A percentile compares a stretch with the other conserved stretches of the same genome.
phyloP scores from a whole-genome alignment of 2,797 vertebrate genomes.

The Apodemus agrarius region DNA sequence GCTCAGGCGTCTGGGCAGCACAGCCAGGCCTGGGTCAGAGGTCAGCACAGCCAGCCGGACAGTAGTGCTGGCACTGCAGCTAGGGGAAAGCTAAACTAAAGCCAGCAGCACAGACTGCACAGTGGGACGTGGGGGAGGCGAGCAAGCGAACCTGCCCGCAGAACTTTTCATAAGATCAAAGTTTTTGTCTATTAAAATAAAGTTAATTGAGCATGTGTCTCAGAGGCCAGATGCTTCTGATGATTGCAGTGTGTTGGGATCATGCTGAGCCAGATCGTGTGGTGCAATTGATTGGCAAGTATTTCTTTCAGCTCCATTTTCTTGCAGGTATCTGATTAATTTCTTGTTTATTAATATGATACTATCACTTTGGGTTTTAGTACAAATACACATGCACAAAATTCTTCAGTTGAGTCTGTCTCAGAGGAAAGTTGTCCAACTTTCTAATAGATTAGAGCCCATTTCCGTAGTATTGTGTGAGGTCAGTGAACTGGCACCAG shows the following conservation, averaged over 20 bases:
- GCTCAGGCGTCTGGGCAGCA: neutral
- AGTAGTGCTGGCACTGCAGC: neutral
- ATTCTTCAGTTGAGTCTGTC: neutral
- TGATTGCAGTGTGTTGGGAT: neutral
- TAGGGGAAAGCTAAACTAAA: neutral
- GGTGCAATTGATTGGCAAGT: neutral
- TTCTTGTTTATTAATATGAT: neutral
- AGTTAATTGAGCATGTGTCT: neutral
- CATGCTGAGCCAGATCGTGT: neutral
- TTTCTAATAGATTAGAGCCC: neutral
- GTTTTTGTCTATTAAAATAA: constrained; percentile 24
- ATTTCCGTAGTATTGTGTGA: constrained; percentile 9
- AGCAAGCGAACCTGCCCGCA: neutral
- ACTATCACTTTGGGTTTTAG: neutral
- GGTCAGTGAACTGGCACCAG: constrained; percentile 3
- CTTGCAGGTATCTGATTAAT: neutral
- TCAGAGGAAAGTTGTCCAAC: neutral
- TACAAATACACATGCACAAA: neutral
- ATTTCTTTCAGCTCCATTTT: neutral
- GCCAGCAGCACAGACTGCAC: neutral
- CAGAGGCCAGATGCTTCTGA: neutral
- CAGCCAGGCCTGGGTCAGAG: neutral
- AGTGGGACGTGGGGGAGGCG: neutral
- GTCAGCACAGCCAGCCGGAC: no score
- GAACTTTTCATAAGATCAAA: constrained; percentile 2